Base-by-base conservation (phyloP, 2,113 vertebrate genomes). In the Cynocephalus volans region DNA sequence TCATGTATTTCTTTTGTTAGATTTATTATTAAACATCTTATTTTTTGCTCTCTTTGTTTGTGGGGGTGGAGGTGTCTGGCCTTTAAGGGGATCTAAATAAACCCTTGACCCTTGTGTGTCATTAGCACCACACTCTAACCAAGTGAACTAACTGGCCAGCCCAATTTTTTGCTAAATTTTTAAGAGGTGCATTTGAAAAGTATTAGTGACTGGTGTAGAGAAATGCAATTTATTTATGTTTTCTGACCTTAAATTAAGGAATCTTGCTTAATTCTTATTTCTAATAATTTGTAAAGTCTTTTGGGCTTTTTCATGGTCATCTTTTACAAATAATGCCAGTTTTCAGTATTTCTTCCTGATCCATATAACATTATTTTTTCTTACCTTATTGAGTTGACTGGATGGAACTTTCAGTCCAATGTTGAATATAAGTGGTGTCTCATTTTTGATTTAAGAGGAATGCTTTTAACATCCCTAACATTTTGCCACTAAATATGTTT, bases 201-300 rank as follows among this genome's bases (percentile, higher is more conserved):
- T 83, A 9, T 80, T 45, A 52, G 19, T 54, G 58, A 31, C 28
- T 86, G 26, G 6, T 56, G 4, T 36, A 18, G 56, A 88, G 33
- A 92, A 91, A 60, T 75, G n/a, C 81, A 92, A 26, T 24, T 93
- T 12, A 64, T 41, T 81, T 94, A 80, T 95, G 24, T 95, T 81
- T 84, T 14, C 69, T 72, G 48, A 79, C 17, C 26, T 87, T 83
- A 73, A 70, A 60, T 93, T 92, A 41, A 73, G 70, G 52, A 77
- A 60, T 4, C 41, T 62, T 76, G 41, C 5, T 58, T 33, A 62
- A 24, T 65, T 91, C 69, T 90, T 70, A 10, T 79, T 86, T 83
- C n/a, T 83, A 31, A 79, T 95, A 45, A n/a, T 75, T 60, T 85
- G 33, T 24, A 33, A 26, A 69, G 8, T 52, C 36, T 36, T 80